phyloP scores from a whole-genome alignment of 2,888 invertebrate species.

The Sphinx pinastri region DNA sequence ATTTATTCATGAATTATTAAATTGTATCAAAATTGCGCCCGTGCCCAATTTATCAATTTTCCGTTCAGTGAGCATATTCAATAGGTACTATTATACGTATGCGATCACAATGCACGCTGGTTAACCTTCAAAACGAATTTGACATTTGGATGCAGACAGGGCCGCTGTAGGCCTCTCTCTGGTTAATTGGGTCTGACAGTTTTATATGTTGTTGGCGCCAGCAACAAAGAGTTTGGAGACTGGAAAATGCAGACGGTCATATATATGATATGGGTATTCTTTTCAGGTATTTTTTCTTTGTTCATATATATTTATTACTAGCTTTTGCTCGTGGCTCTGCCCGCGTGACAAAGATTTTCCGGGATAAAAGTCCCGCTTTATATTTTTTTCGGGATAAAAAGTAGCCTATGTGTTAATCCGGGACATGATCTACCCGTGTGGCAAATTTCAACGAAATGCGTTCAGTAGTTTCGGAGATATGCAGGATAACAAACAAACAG shows the following conservation, averaged over 20 bases:
- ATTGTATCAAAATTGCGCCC: slow-evolving; percentile 33
- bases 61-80: slow-evolving; percentile 45
- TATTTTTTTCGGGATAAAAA: no score
- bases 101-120: slow-evolving; percentile 16
- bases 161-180: slow-evolving; percentile 21
- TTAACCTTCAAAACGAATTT: slow-evolving; percentile 26
- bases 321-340: no score
- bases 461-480: no score
- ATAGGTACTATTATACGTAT: slow-evolving; percentile 34
- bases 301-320: no score
- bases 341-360: no score
- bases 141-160: slow-evolving; percentile 26
- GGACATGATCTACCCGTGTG: no score
- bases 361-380: no score
- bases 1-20: background rate
- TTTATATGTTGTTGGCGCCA: slow-evolving; percentile 10
- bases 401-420: no score
- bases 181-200: slow-evolving; percentile 25
- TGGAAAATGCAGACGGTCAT: background rate
- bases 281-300: no score
- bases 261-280: no score
- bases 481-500: no score
- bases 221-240: slow-evolving; percentile 2
- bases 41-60: slow-evolving; percentile 48
- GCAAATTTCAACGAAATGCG: no score